Percentiles rank a stretch among this genome's conserved stretches.
phyloP scores from a whole-genome alignment of 2,797 vertebrate species.

The Schizothorax lantsangensis region DNA sequence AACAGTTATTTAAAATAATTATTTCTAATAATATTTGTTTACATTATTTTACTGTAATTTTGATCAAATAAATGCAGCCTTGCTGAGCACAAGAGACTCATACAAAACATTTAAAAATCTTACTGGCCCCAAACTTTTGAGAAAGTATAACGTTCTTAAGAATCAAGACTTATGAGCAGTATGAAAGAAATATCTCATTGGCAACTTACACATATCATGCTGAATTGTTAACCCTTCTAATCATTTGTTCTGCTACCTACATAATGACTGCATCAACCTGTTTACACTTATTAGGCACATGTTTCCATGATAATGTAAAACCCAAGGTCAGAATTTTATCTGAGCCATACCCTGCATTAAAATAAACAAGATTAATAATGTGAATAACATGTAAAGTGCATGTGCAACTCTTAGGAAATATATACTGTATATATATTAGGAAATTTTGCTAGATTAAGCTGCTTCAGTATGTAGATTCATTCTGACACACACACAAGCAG shows the following conservation, averaged over 20 bases:
- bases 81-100: neutral
- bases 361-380: neutral
- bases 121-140: neutral
- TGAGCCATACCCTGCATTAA: conserved; percentile 28
- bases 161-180: neutral
- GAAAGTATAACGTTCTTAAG: neutral
- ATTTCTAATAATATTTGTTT: neutral
- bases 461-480: neutral
- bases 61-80: neutral
- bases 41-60: neutral
- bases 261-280: neutral
- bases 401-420: conserved; percentile 30
- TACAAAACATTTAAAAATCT: neutral
- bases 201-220: conserved; percentile 6
- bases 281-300: conserved; percentile 27
- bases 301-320: conserved; percentile 3
- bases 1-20: neutral
- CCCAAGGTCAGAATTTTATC: neutral
- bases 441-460: neutral
- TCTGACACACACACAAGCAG: neutral
- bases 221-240: neutral
- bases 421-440: neutral
- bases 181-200: neutral
- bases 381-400: conserved; percentile 56
- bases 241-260: neutral